These are phyloP conservation scores for Syngnathus rostellatus DNA, from an alignment of 2,797 vertebrate species.

Conservation along the genomic window DNA sequence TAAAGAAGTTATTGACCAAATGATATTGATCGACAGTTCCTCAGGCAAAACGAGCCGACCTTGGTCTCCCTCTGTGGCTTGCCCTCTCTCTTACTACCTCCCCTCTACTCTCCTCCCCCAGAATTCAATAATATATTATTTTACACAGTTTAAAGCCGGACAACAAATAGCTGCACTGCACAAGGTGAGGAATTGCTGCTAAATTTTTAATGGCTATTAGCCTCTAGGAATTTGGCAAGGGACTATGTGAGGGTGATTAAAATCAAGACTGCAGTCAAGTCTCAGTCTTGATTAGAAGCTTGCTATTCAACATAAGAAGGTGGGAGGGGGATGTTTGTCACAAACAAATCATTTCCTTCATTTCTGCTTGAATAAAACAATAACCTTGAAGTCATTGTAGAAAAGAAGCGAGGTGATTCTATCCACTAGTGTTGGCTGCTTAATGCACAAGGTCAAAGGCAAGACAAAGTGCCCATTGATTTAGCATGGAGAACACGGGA, in stretches of 20 bases:
- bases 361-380: slow-evolving; percentile 67
- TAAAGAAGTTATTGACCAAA: slow-evolving; percentile 99
- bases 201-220: slow-evolving; percentile 69
- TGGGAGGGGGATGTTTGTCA: slow-evolving; percentile 27
- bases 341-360: slow-evolving; percentile 52
- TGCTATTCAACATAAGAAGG: slow-evolving; percentile 55
- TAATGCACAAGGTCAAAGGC: slow-evolving; percentile 62
- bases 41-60: slow-evolving; percentile 95
- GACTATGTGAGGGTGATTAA: slow-evolving; percentile 67
- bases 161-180: slow-evolving; percentile 80
- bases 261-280: slow-evolving; percentile 65
- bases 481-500: slow-evolving; percentile 44
- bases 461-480: slow-evolving; percentile 70
- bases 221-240: slow-evolving; percentile 70
- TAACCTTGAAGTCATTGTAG: slow-evolving; percentile 67
- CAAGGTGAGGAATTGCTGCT: slow-evolving; percentile 84
- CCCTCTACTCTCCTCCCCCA: slow-evolving; percentile 83
- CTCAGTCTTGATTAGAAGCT: slow-evolving; percentile 69
- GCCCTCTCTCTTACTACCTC: slow-evolving; percentile 74
- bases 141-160: slow-evolving; percentile 91
- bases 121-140: slow-evolving; percentile 99
- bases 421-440: slow-evolving; percentile 56
- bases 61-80: slow-evolving; percentile 90
- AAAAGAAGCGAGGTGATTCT: slow-evolving; percentile 58
- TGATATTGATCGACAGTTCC: slow-evolving; percentile 98